Evolutionary conservation across 2,797 vertebrate genomes (phyloP).

Genomic region (Takifugu ocellatus): DNA sequence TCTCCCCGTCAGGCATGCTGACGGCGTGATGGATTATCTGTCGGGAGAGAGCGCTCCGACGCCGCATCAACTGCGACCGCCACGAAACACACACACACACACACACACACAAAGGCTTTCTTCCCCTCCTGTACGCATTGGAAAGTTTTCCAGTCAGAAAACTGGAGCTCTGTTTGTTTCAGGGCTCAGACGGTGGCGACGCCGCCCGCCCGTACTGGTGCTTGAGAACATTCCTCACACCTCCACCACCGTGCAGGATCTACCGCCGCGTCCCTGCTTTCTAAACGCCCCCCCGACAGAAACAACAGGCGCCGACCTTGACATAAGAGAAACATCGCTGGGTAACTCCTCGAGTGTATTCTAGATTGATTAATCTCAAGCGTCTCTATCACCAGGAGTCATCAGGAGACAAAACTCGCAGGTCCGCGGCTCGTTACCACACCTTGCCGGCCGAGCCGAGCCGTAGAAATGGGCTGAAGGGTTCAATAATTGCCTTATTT

Average conservation of each 20-base stretch:
- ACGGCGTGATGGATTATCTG: slow-evolving; percentile 81
- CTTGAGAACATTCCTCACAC: too few species aligned
- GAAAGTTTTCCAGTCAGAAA: slow-evolving; percentile 13
- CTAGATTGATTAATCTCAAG: slow-evolving; percentile 21
- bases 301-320: slow-evolving; percentile 1
- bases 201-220: too few species aligned
- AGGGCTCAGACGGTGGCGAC: neutral
- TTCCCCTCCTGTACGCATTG: slow-evolving; percentile 9
- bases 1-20: slow-evolving; percentile 68
- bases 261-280: too few species aligned
- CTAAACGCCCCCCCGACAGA: too few species aligned
- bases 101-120: slow-evolving; percentile 18
- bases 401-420: slow-evolving; percentile 33
- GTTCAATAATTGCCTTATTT: slow-evolving; percentile 86
- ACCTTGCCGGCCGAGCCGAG: slow-evolving; percentile 33
- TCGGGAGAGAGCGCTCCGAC: slow-evolving; percentile 69
- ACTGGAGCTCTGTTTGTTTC: slow-evolving; percentile 15
- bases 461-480: slow-evolving; percentile 76
- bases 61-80: slow-evolving; percentile 69
- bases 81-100: slow-evolving; percentile 14
- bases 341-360: neutral
- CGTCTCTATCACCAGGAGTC: slow-evolving; percentile 39
- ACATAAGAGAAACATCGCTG: neutral
- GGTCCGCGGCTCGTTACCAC: slow-evolving; percentile 25
- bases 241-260: too few species aligned